Evolutionary conservation across 1,140 invertebrate genomes (phyloP), one percentile per base, ranked within the genome.

Genomic region (Arion vulgaris): DNA sequence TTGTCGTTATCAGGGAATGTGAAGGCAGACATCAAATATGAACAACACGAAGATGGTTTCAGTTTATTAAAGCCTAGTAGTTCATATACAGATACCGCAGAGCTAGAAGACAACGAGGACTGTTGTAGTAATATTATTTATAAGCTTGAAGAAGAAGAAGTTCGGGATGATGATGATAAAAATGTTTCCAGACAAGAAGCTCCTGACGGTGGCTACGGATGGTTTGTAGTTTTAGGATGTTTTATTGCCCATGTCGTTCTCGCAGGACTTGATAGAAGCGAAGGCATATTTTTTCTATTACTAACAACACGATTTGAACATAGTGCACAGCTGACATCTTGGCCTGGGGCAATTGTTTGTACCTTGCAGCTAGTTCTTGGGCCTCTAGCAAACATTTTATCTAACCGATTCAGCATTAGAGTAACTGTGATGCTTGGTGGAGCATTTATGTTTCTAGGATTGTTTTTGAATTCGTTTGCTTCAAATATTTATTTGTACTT

Each of bases 391-490:
- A 98, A 96, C 84, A 96, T 95, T 0, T 92, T 98, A 69, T 92
- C 93, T n/a, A 96, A 96, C 89, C 94, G 95, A 83, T 98, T 96
- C 87, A 97, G 97, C 23, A 98, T 98, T 92, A 94, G 97, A 68
- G 91, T 94, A 4, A 96, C 98, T 0, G 95, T 96, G 0, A 96
- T 98, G 36, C 85, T 95, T 0, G 98, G 98, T 62, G 95, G 95
- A 85, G 71, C 97, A 11, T 92, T 98, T 79, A 95, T 95, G 38
- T 93, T 94, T 53, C 51, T 93, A 19, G 96, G 96, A 26, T 97
- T 98, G 88, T 92, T 95, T 0, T 86, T 96, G 0, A 96, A 95
- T 2, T 96, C 94, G 89, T 96, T 95, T 88, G 95, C 96, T 38
- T 94, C 93, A 0, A 96, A 95, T 80, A 93, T 98, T 34, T 94